Base-by-base conservation (phyloP, 2,888 invertebrate species). In the Apotomis betuletana region DNA sequence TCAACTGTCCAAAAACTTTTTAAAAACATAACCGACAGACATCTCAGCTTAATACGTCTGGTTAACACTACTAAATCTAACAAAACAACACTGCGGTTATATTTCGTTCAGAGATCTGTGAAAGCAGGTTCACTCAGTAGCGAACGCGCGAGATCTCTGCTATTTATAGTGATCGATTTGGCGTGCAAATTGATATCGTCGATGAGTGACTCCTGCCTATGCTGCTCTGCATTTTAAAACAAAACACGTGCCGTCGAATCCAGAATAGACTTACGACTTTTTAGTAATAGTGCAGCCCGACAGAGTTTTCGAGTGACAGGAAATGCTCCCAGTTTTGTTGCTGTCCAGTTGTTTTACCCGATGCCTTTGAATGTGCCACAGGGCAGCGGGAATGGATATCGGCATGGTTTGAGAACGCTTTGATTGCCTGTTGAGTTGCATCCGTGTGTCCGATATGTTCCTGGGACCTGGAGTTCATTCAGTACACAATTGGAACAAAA, bases 101-200 rank as follows among this genome's bases (percentile, higher is more conserved):
- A 46, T 55, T 75, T 67, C 74, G 74, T 74, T 72, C 64, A 74
- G 49, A 63, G 60, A 57, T 65, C 70, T 72, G 71, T 75, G 73
- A 69, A 77, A 73, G 74, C 74, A 64, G 74, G 75, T 36, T 27
- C 71, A 75, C 74, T 69, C 77, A 75, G 77, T 70, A 76, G 73
- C 80, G 78, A 77, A 78, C 75, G 77, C 74, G 74, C 77, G 81
- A 74, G 75, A 73, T 75, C 73, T 75, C 77, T 77, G 75, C 80
- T 90, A 90, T 88, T 90, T 90, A 90, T 90, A 91, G 90, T 89
- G 85, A 89, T 90, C 84, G 85, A 89, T 88, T 90, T 90, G 90
- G 89, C 90, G 83, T 81, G 81, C 83, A 84, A 86, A 87, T 88
- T 86, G 85, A 85, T 84, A 84, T 67, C 79, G 80, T 80, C 82